Base-by-base conservation (phyloP, 2,113 vertebrate genomes). In the Agelaius tricolor region DNA sequence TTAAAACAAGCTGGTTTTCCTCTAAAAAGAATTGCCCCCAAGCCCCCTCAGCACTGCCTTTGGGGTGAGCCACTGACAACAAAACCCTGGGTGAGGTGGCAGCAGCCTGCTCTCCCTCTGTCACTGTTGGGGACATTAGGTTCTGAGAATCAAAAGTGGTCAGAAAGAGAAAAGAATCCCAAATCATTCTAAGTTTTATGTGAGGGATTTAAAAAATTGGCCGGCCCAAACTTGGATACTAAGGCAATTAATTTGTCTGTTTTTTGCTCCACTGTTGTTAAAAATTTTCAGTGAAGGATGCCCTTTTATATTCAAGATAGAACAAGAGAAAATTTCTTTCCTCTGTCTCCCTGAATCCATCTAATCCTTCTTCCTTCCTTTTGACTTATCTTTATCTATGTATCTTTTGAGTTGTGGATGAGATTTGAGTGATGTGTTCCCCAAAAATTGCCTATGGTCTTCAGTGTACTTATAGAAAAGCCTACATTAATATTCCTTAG, bases 81-180 rank as follows among this genome's bases (percentile, higher is more conserved):
- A 84, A 74, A 69, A 46, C 30, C 28, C 23, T 28, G 33, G 35
- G 6, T 52, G 67, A 65, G 44, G 39, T 65, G 49, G 30, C 6
- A 7, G 22, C 54, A 73, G 31, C 18, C 28, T 35, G 10, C 30
- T 77, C 37, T 66, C 0, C 0, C 44, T 23, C 9, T 30, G 9
- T 68, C 19, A 54, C 31, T 71, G 2, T 6, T 39, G 75, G 31
- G 33, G 14, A 46, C 31, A 31, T 63, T 16, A 65, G n/a, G 23
- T 72, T 58, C 30, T 65, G 13, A 54, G 24, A 33, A 31, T 39
- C 9, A 27, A 55, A 95, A 71, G 19, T 28, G 12, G 10, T 19
- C 47, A 67, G 47, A 59, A 87, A 52, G 31, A 80, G 33, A 61
- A 87, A 79, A 79, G 7, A 63, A 63, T 57, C 10, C 11, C 28